Base-by-base conservation (phyloP, 1,140 invertebrate species). In the Drosophila varians region DNA sequence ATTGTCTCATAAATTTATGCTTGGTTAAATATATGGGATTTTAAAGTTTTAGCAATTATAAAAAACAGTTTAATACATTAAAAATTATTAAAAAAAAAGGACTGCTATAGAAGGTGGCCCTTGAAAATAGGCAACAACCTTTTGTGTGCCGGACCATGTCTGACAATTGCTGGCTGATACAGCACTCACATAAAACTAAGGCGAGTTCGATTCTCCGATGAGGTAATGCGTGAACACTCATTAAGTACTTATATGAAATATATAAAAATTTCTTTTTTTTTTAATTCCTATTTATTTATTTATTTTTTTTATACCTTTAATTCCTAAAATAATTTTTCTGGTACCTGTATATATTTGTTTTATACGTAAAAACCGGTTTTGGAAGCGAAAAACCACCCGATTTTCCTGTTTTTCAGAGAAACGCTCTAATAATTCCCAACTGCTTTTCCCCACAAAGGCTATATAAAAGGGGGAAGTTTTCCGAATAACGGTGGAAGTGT, bases 401-500 rank as follows among this genome's bases (percentile, higher is more conserved):
- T 18, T 16, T 34, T 47, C 18, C 3, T 2, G 8, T 1, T 12
- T 21, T 21, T 2, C 4, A 21, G 4, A 21, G 4, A 2, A 21
- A 21, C 2, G 0, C 11, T 54, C 1, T 7, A 6, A 25, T 58
- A 70, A 87, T 87, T 90, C 86, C 14, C 80, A 89, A 83, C 42
- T 70, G 26, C 43, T 14, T 6, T 34, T 90, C 83, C 38, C 5
- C 14, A 49, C 1, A 0, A 1, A 3, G 46, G 7, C 3, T 8
- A 6, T 66, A 74, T 88, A 90, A 56, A 89, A 88, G 74, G 34
- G 18, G 42, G 4, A 0, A 1, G 2, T 0, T 25, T 0, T 0
- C 0, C 0, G 26, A 43, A 4, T 11, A 31, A 9, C 0, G 1
- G 38, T 28, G 89, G 89, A 90, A 90, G 89, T 90, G 89, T 90